These are phyloP conservation scores for Halcyon senegalensis DNA, from an alignment of 2,113 vertebrate species.

Conservation along the genomic window DNA sequence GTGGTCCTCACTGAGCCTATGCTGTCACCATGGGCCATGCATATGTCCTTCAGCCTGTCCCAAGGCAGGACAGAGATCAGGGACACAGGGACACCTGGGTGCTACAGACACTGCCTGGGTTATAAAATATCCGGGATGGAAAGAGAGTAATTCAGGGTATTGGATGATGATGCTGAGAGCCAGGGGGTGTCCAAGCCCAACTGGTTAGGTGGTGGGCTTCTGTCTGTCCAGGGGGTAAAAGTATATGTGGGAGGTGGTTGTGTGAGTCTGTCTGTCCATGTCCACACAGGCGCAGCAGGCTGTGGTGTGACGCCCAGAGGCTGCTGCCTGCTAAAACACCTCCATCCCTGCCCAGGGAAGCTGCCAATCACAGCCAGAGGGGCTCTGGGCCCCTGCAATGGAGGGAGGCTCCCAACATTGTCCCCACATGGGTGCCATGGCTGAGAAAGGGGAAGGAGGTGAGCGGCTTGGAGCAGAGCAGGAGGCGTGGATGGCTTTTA, in stretches of 20 bases:
- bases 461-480: not conserved
- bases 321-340: not conserved
- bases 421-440: accelerated
- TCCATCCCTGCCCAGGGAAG: not conserved
- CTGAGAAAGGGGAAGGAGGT: not conserved
- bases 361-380: accelerated
- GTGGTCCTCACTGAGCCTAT: not conserved
- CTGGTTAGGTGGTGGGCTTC: accelerated
- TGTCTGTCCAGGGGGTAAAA: not conserved
- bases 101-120: not conserved
- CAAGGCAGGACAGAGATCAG: not conserved
- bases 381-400: not conserved
- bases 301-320: not conserved
- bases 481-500: not conserved
- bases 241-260: not conserved
- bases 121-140: not conserved
- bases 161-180: not conserved
- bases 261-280: accelerated
- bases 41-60: not conserved
- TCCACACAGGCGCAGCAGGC: not conserved
- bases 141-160: not conserved
- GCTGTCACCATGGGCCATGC: not conserved
- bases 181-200: accelerated
- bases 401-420: accelerated
- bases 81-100: not conserved